Base-by-base conservation (phyloP, 2,888 invertebrate species). In the Hydroisotoma schaefferi region DNA sequence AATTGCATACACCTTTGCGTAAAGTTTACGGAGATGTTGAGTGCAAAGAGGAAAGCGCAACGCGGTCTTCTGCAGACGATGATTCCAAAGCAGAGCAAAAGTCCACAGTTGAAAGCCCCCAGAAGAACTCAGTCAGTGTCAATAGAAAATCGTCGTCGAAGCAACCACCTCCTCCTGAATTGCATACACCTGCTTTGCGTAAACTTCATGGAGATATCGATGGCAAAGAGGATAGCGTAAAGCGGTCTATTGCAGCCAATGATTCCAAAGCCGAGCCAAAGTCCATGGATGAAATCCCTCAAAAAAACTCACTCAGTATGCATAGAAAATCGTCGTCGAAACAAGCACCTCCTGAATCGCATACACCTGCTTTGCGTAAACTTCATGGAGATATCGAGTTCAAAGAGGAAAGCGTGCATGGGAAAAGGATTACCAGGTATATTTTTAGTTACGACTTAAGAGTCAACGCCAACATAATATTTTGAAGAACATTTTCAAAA, bases 351-450 rank as follows among this genome's bases (percentile, higher is more conserved):
- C 38, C 5, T n/a, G 56, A 56, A 27, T n/a, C 37, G 1, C 47
- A 48, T 10, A 48, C 56, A 15, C 56, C 56, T 1, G 25, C 33
- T 37, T 48, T 56, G 40, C 20, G 56, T 27, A 56, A 47, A 28
- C 38, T 51, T 4, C 40, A 49, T 15, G 57, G 49, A 37, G 53
- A 60, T 25, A 28, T 54, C 15, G 58, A 53, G 37, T 43, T 47
- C 25, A 28, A 53, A 27, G 33, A 37, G 20, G 53, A 37, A 6
- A 40, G 46, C 22, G 52, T 22, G 12, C 49, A 12, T 44, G 58
- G 37, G 10, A 62, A 55, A 23, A 29, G 54, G 23, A 27, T 59
- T 5, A 59, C 38, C 6, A 40, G 46, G 55, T 49, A 26, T 26
- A 28, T 5, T 44, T 33, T 33, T 4, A 26, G 2, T 20, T 22